Evolutionary conservation across 1,140 invertebrate genomes (phyloP).

Genomic region (Charaxes varanes): DNA sequence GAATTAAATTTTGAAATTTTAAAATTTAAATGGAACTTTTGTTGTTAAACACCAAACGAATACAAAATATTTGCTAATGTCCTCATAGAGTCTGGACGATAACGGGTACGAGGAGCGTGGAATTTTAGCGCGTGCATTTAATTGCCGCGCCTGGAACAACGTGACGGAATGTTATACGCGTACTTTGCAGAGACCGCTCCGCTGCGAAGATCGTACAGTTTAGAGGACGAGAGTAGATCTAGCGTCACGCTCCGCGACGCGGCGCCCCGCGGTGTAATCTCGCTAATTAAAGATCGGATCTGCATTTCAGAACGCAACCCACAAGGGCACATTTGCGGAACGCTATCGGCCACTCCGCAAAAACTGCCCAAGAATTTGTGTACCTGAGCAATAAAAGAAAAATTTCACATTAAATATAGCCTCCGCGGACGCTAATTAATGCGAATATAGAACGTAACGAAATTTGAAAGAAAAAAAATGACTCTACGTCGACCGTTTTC

Average conservation of each 20-base stretch:
- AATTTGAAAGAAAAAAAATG: slow-evolving; percentile 1
- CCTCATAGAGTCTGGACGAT: background rate
- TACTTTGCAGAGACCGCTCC: slow-evolving; percentile 9
- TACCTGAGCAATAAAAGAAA: no score
- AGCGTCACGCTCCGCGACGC: slow-evolving; percentile 7
- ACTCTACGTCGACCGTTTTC: slow-evolving; percentile 24
- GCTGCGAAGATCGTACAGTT: slow-evolving; percentile 3
- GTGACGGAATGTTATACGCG: slow-evolving; percentile 27
- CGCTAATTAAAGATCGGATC: slow-evolving; percentile 52
- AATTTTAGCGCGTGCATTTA: slow-evolving; percentile 17
- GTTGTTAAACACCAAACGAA: background rate
- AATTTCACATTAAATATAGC: no score
- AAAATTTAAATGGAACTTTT: no score
- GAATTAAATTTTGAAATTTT: no score
- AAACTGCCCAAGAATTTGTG: no score
- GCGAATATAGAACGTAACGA: background rate
- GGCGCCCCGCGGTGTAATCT: slow-evolving; percentile 28
- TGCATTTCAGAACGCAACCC: slow-evolving; percentile 35
- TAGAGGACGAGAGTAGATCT: background rate
- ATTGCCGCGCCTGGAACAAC: slow-evolving; percentile 23
- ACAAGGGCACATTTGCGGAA: slow-evolving; percentile 30
- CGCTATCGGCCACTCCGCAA: no score
- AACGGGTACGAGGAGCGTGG: background rate
- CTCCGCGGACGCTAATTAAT: no score
- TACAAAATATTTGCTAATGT: background rate